Evolutionary conservation across 2,888 invertebrate genomes (phyloP), one percentile per base, ranked within the genome.

Genomic region (Teleogryllus oceanicus): DNA sequence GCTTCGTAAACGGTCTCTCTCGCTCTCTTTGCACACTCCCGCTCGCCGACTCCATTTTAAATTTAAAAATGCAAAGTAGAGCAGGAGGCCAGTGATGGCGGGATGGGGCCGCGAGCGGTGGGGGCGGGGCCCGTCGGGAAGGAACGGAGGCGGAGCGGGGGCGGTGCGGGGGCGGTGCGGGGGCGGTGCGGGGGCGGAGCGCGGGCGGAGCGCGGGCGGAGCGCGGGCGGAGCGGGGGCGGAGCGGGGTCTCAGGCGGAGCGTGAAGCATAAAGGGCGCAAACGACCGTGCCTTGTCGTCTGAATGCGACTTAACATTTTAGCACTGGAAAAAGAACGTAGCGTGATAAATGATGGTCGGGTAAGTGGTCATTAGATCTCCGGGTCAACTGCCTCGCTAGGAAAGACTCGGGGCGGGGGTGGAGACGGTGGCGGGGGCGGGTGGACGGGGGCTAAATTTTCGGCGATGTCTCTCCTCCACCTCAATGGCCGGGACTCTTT

Each of bases 21-120:
- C 62, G 62, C 62, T 62, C 62, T 13, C 62, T 62, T n/a, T 62
- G 62, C 62, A 62, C n/a, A 62, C 62, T 13, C 62, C n/a, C 62
- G 13, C 16, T 8, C 4, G 62, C 16, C n/a, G n/a, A 62, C 62
- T 62, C 62, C 62, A 62, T 62, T 62, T 62, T 62, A 62, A 62
- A 62, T 62, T 62, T 62, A 62, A 62, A 62, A 62, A 62, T 62
- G 62, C 62, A 62, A 62, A 62, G 62, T 62, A 62, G 62, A 62
- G 62, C 62, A 37, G 62, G n/a, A 62, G 62, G 62, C 62, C n/a
- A n/a, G 16, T 13, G 16, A n/a, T 16, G 62, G n/a, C 4, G 16
- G n/a, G 62, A 8, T 10, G 62, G 62, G 62, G 16, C 2, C 5
- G 62, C 11, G 62, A 5, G 62, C 5, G 12, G 51, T 1, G 12